A percentile compares a stretch with the other conserved stretches of the same genome.
Evolutionary conservation across 2,113 vertebrate genomes (phyloP).

Genomic region (Noturus placidus): DNA sequence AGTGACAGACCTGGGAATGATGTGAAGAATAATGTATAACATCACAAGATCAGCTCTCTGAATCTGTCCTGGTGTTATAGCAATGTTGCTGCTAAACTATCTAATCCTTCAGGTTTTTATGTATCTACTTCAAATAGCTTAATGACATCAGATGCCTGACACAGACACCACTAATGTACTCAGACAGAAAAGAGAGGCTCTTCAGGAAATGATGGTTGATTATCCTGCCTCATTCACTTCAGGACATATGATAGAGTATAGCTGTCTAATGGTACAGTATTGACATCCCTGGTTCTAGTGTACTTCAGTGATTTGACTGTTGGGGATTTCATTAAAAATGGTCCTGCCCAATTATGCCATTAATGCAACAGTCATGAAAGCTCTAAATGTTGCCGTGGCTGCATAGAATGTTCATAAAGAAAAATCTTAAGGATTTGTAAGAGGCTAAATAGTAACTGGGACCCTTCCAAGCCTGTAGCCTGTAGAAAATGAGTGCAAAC

Average conservation of each 20-base stretch:
- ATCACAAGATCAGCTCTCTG: slow-evolving; percentile 28
- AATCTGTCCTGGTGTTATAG: slow-evolving; percentile 42
- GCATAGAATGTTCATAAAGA: not conserved
- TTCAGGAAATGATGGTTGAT: slow-evolving; percentile 43
- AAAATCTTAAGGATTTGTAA: not conserved
- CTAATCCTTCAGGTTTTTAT: slow-evolving; percentile 36
- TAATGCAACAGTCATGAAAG: not conserved
- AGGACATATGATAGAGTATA: slow-evolving; percentile 31
- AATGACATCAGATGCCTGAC: slow-evolving; percentile 14
- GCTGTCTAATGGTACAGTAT: slow-evolving; percentile 21
- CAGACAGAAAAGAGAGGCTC: slow-evolving; percentile 5
- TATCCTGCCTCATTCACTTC: slow-evolving; percentile 39
- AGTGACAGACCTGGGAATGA: slow-evolving; percentile 20
- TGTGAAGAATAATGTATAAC: slow-evolving; percentile 24
- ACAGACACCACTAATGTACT: slow-evolving; percentile 25
- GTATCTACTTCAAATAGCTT: slow-evolving; percentile 24
- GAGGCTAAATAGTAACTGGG: slow-evolving; percentile 9
- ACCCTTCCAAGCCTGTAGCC: slow-evolving; percentile 12
- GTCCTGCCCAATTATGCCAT: slow-evolving; percentile 9
- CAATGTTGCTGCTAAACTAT: slow-evolving; percentile 29
- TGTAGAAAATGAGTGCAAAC: not conserved
- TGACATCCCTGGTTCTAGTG: slow-evolving; percentile 18
- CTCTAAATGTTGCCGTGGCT: not conserved
- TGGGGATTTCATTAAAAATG: slow-evolving; percentile 4
- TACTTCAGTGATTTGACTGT: slow-evolving; percentile 23